Evolutionary conservation across 35 echinoderm and acorn worm species (phyloP).

Genomic region (Apostichopus parvimensis): DNA sequence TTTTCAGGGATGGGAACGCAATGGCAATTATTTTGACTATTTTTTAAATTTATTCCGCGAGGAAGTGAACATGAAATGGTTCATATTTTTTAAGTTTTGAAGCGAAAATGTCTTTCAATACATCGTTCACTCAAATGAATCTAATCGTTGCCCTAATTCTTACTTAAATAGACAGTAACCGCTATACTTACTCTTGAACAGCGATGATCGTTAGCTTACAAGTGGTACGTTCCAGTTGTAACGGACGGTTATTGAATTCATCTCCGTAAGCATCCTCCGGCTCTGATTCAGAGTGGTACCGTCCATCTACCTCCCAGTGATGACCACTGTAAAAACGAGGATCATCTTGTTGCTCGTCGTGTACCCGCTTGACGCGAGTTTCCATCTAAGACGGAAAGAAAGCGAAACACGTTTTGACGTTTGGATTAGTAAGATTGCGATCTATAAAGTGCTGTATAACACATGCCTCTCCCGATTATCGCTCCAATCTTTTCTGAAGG

Average conservation of each 20-base stretch:
- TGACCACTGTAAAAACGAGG: constrained; percentile 63
- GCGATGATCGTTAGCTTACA: constrained; percentile 79
- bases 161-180: background rate
- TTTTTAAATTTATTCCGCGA: too few species aligned
- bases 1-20: too few species aligned
- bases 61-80: too few species aligned
- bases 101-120: too few species aligned
- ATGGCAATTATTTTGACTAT: too few species aligned
- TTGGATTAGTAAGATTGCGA: background rate
- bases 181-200: constrained; percentile 76
- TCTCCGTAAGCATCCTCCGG: constrained; percentile 26
- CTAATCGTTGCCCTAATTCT: too few species aligned
- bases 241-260: constrained; percentile 1
- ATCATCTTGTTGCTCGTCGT: constrained; percentile 4
- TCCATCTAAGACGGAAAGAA: constrained; percentile 15
- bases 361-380: background rate
- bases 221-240: constrained; percentile 70
- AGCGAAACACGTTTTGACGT: background rate
- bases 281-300: constrained; percentile 41
- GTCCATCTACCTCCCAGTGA: constrained; percentile 70
- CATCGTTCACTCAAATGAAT: too few species aligned
- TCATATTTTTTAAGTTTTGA: too few species aligned
- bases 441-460: too few species aligned
- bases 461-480: too few species aligned
- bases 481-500: too few species aligned